phyloP scores from a whole-genome alignment of 2,113 vertebrate genomes.

The Saimiri boliviensis region DNA sequence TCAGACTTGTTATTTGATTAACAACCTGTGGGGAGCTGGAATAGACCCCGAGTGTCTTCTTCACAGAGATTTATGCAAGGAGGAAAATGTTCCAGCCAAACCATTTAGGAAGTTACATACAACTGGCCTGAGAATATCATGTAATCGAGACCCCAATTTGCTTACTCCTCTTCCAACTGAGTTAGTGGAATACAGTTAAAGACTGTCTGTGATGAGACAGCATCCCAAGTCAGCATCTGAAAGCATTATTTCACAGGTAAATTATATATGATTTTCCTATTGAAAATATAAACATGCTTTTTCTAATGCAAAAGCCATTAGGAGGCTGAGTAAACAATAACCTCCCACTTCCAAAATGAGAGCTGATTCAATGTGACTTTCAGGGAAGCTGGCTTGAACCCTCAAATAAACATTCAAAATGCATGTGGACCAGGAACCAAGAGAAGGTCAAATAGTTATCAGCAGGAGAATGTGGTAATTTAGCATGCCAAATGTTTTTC shows the following conservation, averaged over 20 bases:
- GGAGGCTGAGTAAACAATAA: constrained; percentile 3
- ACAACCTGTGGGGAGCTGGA: neutral
- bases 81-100: constrained; percentile 38
- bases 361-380: constrained; percentile 6
- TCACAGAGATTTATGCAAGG: neutral
- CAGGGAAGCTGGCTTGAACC: neutral
- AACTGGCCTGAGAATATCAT: constrained; percentile 96
- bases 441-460: too few species aligned
- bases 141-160: constrained; percentile 97
- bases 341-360: neutral
- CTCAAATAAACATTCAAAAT: constrained; percentile 10
- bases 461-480: too few species aligned
- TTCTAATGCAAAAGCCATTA: constrained; percentile 32
- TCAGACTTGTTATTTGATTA: too few species aligned
- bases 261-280: constrained; percentile 1
- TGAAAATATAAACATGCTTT: constrained; percentile 15
- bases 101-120: neutral
- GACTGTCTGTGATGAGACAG: constrained; percentile 91
- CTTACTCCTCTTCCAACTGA: constrained; percentile 96
- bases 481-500: too few species aligned
- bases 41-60: neutral
- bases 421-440: neutral
- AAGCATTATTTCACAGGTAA: constrained; percentile 63
- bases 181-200: constrained; percentile 96
- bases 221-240: constrained; percentile 97